Base-by-base conservation (phyloP, 2,113 vertebrate species). In the Archocentrus centrarchus region DNA sequence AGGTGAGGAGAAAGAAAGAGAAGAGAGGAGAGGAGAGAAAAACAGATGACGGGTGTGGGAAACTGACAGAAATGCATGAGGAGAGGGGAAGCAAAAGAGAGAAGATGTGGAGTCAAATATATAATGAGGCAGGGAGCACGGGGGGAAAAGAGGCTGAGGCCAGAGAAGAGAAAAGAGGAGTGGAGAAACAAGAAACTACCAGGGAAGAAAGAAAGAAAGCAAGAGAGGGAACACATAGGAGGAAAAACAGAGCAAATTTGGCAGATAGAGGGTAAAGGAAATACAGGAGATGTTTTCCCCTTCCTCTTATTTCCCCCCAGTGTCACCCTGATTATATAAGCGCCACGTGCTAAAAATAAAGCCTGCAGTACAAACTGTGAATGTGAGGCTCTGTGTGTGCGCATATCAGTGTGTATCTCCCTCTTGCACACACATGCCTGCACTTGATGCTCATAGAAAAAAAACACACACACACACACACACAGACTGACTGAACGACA, bases 301-400 rank as follows among this genome's bases (percentile, higher is more conserved):
- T 82, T 91, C 84, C 81, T 89, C 91, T 92, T 90, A 90, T 93
- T 93, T 90, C 87, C 94, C 93, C 93, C 89, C 91, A 91, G 93
- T 96, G 95, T 96, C 96, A 95, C 93, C 93, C 94, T 93, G 94
- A 96, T 96, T 96, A 96, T 94, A 95, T 95, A 96, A 96, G 91
- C 62, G 89, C 93, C 93, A 95, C 94, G 91, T 94, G 93, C 94
- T 96, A 96, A 96, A 96, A 96, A 95, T 95, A 96, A 95, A 96
- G 93, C 93, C 93, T 92, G 92, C 92, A 91, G 92, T 94, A 87
- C 85, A 92, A 93, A 93, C 89, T 87, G 87, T 80, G 88, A 87
- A 86, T 91, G 87, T 81, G 83, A 79, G 80, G 59, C 64, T 87
- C 6, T 80, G 37, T 88, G 27, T 80, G 68, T 70, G 50, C 22